Evolutionary conservation across 2,888 invertebrate genomes (phyloP).

Genomic region (Dioctria rufipes): DNA sequence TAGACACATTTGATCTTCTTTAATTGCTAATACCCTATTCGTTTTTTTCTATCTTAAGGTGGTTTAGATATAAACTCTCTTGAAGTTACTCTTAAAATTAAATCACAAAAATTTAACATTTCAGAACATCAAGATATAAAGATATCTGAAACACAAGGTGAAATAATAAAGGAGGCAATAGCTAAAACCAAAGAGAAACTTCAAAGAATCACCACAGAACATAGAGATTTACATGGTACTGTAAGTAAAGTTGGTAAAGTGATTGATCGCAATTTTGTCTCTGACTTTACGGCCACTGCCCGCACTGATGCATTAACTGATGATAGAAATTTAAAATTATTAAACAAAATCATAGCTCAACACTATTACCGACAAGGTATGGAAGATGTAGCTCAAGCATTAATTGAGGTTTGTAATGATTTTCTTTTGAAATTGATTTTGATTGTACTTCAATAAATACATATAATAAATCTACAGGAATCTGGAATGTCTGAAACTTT

Average conservation of each 20-base stretch:
- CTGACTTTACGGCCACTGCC: slow-evolving; percentile 91
- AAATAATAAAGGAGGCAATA: slow-evolving; percentile 82
- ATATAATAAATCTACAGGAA: slow-evolving; percentile 73
- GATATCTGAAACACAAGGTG: slow-evolving; percentile 80
- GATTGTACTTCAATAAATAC: slow-evolving; percentile 31
- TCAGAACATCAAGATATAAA: slow-evolving; percentile 75
- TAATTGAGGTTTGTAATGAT: slow-evolving; percentile 68
- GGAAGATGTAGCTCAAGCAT: slow-evolving; percentile 90
- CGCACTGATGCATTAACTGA: slow-evolving; percentile 83
- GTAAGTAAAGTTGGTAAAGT: slow-evolving; percentile 97
- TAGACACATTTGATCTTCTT: no score
- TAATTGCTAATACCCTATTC: no score
- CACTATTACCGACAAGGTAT: slow-evolving; percentile 96
- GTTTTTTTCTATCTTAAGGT: neutral
- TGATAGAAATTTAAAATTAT: slow-evolving; percentile 75
- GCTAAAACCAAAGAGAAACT: slow-evolving; percentile 86
- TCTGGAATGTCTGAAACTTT: slow-evolving; percentile 76
- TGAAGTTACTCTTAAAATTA: neutral
- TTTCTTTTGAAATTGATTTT: neutral
- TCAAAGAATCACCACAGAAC: slow-evolving; percentile 87
- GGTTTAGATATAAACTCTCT: neutral
- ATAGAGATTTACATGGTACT: slow-evolving; percentile 80
- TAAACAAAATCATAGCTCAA: slow-evolving; percentile 94
- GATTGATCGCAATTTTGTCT: slow-evolving; percentile 94
- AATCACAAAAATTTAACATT: slow-evolving; percentile 1